Evolutionary conservation across 2,797 vertebrate genomes (phyloP).

Genomic region (Melanotaenia boesemani): DNA sequence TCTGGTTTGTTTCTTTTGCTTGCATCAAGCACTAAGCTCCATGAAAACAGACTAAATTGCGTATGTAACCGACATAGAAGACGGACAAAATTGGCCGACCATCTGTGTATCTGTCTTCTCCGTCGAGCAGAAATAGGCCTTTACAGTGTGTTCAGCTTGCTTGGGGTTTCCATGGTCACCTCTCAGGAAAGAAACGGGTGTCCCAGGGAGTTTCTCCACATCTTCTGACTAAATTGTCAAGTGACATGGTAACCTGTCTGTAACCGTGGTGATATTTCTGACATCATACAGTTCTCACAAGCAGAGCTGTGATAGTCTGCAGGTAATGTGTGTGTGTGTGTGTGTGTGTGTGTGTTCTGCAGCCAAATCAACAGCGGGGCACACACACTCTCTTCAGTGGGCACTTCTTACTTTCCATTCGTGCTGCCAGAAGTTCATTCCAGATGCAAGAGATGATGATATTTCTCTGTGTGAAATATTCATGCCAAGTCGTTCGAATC

Average conservation of each 20-base stretch:
- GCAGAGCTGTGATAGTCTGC: conserved; percentile 40
- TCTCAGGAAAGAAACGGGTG: conserved; percentile 65
- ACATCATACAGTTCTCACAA: conserved; percentile 55
- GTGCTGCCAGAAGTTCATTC: conserved; percentile 12
- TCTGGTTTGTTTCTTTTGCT: too few relatives aligned
- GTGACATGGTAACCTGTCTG: conserved; percentile 73
- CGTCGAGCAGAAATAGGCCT: too few relatives aligned
- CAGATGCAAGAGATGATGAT: conserved; percentile 7
- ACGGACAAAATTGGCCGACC: too few relatives aligned
- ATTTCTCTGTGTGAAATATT: conserved; percentile 38
- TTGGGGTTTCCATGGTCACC: conserved; percentile 86
- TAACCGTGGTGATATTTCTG: conserved; percentile 70
- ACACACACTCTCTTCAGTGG: conserved; percentile 5
- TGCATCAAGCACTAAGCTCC: too few relatives aligned
- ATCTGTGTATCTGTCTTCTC: too few relatives aligned
- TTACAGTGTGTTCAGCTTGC: conserved; percentile 57
- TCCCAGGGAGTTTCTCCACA: conserved; percentile 77
- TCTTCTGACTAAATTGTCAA: conserved; percentile 80
- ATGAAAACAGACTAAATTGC: too few relatives aligned
- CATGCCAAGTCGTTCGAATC: conserved; percentile 25
- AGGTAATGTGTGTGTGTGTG: conserved; percentile 32
- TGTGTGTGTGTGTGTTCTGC: background rate
- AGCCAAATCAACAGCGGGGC: conserved; percentile 4
- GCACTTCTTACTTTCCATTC: conserved; percentile 24
- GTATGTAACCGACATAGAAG: too few relatives aligned